A percentile compares a stretch with the other conserved stretches of the same genome.
Evolutionary conservation across 2,113 vertebrate genomes (phyloP).

Genomic region (Coracopsis vasa): DNA sequence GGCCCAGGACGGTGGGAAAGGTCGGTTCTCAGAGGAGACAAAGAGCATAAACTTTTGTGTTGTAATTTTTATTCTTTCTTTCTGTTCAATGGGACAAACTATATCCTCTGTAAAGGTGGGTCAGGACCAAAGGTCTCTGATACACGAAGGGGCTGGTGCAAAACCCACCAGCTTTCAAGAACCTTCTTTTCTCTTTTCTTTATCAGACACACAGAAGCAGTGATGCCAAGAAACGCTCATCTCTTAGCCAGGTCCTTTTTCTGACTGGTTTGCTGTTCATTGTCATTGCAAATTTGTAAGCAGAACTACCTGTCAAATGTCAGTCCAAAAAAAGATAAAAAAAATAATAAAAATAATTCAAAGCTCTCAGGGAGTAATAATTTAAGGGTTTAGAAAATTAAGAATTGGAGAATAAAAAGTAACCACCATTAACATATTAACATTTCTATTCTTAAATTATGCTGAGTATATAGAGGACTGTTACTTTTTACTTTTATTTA

Average conservation of each 20-base stretch:
- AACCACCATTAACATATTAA: slow-evolving; percentile 74
- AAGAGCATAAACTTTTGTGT: slow-evolving; percentile 31
- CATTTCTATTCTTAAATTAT: slow-evolving; percentile 81
- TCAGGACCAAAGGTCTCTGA: not conserved
- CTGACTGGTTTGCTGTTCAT: slow-evolving; percentile 62
- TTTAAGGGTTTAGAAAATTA: slow-evolving; percentile 73
- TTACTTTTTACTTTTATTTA: slow-evolving; percentile 78
- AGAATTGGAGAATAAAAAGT: slow-evolving; percentile 75
- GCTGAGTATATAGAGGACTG: slow-evolving; percentile 77
- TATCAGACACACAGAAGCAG: slow-evolving; percentile 29
- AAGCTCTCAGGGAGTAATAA: slow-evolving; percentile 83
- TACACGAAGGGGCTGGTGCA: not conserved
- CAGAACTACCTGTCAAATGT: slow-evolving; percentile 78
- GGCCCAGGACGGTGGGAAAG: not conserved
- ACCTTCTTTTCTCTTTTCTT: slow-evolving; percentile 29
- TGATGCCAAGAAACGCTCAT: slow-evolving; percentile 54
- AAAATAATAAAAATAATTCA: slow-evolving; percentile 37
- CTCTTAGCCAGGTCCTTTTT: slow-evolving; percentile 44
- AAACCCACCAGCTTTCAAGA: not conserved
- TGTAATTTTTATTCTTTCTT: slow-evolving; percentile 44
- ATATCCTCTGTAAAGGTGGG: slow-evolving; percentile 67
- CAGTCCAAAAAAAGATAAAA: slow-evolving; percentile 65
- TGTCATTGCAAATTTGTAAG: slow-evolving; percentile 73
- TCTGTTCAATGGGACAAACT: slow-evolving; percentile 68
- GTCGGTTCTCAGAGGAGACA: slow-evolving; percentile 28